Evolutionary conservation across 92 coral and sea anemone genomes (phyloP).

Genomic region (Micromussa lordhowensis): DNA sequence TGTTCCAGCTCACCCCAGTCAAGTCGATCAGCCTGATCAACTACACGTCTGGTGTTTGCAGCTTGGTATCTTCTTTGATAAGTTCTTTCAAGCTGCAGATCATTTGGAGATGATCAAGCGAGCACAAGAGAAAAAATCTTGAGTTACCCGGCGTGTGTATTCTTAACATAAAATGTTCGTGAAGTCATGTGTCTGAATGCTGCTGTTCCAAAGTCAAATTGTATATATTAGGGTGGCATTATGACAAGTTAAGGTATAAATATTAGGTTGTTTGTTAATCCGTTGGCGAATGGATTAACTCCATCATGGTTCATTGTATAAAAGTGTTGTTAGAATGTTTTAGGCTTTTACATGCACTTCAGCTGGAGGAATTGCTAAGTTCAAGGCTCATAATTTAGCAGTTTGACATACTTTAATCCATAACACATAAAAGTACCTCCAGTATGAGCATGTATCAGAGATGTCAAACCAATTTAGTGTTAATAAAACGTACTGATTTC

Average conservation of each 20-base stretch:
- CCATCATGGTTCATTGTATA: neutral
- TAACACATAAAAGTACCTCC: neutral
- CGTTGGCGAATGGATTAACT: neutral
- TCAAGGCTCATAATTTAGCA: neutral
- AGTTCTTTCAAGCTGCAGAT: constrained; percentile 91
- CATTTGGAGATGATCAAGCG: constrained; percentile 78
- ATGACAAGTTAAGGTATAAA: neutral
- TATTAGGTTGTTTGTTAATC: neutral
- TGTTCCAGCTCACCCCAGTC: constrained; percentile 57
- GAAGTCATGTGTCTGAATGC: neutral
- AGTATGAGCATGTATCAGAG: neutral
- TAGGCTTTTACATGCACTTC: neutral
- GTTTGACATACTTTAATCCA: neutral
- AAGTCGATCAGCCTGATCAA: constrained; percentile 74
- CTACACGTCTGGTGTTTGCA: constrained; percentile 82
- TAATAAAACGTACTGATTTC: neutral
- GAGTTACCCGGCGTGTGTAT: neutral
- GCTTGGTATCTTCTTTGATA: constrained; percentile 90
- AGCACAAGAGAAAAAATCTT: constrained; percentile 44
- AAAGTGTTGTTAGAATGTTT: neutral
- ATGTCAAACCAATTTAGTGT: neutral
- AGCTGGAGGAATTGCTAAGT: neutral
- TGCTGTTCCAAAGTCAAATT: neutral
- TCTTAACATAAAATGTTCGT: neutral
- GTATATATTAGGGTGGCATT: neutral